A percentile compares a stretch with the other conserved stretches of the same genome.
Evolutionary conservation across 2,888 invertebrate species (phyloP).

Genomic region (Philereme transversata): DNA sequence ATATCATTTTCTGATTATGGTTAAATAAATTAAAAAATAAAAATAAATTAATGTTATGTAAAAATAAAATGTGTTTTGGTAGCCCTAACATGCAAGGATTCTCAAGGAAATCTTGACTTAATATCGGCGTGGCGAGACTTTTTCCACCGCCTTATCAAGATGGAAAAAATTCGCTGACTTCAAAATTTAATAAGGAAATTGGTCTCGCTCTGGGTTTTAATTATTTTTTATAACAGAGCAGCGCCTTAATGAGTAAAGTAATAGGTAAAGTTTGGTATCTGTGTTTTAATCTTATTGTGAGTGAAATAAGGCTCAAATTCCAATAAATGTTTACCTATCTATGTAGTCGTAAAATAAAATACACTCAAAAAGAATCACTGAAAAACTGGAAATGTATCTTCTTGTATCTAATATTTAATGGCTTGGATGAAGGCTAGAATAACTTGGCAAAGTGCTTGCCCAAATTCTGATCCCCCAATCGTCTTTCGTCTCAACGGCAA

Average conservation of each 20-base stretch:
- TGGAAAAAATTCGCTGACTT: constrained; percentile 37
- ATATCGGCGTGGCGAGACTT: constrained; percentile 31
- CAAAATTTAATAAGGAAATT: constrained; percentile 41
- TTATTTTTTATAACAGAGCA: constrained; percentile 35
- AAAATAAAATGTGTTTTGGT: not conserved
- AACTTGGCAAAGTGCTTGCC: too few species aligned
- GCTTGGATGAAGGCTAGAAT: too few species aligned
- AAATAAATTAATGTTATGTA: too few species aligned
- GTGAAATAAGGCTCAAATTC: constrained; percentile 7
- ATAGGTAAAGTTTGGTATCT: not conserved
- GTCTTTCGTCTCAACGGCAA: too few species aligned
- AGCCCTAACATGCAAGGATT: constrained; percentile 32
- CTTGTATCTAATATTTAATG: too few species aligned
- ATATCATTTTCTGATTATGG: not conserved
- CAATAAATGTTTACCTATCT: not conserved
- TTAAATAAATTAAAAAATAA: too few species aligned
- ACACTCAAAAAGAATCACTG: too few species aligned
- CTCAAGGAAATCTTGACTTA: constrained; percentile 36
- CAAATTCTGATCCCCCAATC: too few species aligned
- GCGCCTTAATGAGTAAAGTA: constrained; percentile 19
- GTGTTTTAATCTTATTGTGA: not conserved
- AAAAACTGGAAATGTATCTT: too few species aligned
- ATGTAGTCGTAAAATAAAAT: too few species aligned
- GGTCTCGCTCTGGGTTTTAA: constrained; percentile 36
- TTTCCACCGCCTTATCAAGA: constrained; percentile 27